Evolutionary conservation across 2,888 invertebrate species (phyloP), one percentile per base, ranked within the genome.

Genomic region (Pterostichus madidus): DNA sequence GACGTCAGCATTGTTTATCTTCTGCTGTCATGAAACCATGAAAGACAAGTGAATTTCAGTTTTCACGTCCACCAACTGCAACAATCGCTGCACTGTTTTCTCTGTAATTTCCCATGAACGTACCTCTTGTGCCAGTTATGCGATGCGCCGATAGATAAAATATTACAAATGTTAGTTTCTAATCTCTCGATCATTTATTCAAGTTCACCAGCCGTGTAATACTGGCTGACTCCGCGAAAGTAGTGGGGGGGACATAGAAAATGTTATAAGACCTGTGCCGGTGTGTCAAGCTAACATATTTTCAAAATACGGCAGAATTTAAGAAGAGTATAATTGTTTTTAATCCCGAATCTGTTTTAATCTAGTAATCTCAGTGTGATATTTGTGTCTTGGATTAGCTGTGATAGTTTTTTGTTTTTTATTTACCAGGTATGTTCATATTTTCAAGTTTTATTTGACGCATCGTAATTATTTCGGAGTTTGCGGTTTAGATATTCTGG

Each of bases 171-270:
- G 31, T 35, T 35, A 64, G 31, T 64, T 64, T 64, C 64, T 64
- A 64, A 64, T 64, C 64, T 64, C 35, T 35, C 32, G 32, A 75
- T 75, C 52, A 49, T 75, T 59, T 49, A 59, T 78, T 56, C 56
- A 59, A 56, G 59, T 59, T 59, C 59, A 39, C 56, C 78, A 46
- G 35, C 39, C 78, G 78, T 78, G 78, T 78, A 78, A 78, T 78
- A 78, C 56, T 17, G 44, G 24, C 78, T 61, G 53, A 17, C 39
- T 24, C 15, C 31, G 39, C 46, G 39, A n/a, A 46, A 17, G 73
- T 73, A 56, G 78, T 61, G 78, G 78, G 78, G 78, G 78, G 44
- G 15, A 39, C 2, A 24, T 11, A 15, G 78, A 35, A 46, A 78
- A 78, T 78, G 59, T 78, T 77, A 78, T 78, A 78, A 78, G 78